Evolutionary conservation across 2,113 vertebrate genomes (phyloP).

Genomic region (Polyodon spathula): DNA sequence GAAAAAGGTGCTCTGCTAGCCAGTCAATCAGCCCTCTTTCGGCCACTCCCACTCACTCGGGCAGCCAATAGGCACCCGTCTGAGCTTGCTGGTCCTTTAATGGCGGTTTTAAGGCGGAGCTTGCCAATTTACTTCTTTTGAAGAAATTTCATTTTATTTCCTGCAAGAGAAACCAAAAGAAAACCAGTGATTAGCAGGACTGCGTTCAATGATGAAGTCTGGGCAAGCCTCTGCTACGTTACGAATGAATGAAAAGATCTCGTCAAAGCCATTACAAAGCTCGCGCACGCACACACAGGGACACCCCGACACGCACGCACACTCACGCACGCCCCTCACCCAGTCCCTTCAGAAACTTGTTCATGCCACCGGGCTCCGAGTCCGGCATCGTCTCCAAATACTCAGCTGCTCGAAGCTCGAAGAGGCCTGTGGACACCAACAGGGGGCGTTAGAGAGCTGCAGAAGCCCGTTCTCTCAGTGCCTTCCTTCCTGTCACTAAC

Average conservation of each 20-base stretch:
- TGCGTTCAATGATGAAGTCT: background rate
- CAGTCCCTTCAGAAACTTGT: conserved; percentile 84
- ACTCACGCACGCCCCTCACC: conserved; percentile 51
- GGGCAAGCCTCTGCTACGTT: too few relatives aligned
- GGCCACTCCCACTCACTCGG: too few relatives aligned
- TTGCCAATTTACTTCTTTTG: conserved; percentile 49
- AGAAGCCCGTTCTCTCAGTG: background rate
- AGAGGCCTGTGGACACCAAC: conserved; percentile 77
- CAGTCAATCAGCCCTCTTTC: too few relatives aligned
- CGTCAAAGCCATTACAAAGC: background rate
- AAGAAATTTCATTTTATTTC: conserved; percentile 62
- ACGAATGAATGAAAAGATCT: background rate
- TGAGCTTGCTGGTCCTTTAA: background rate
- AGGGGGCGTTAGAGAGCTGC: conserved; percentile 8
- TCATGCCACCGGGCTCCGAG: conserved; percentile 72
- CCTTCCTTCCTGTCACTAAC: too few relatives aligned
- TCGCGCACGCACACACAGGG: background rate
- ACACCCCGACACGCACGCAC: too few relatives aligned
- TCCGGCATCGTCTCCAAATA: conserved; percentile 78
- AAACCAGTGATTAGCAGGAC: background rate
- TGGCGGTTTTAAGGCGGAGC: background rate
- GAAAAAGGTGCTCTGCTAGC: too few relatives aligned
- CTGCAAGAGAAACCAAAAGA: conserved; percentile 28
- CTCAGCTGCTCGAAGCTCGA: conserved; percentile 79
- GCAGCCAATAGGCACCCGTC: too few relatives aligned